Base-by-base conservation (phyloP, 92 coral and sea anemone genomes). In the Umimayanthus chanpuru region DNA sequence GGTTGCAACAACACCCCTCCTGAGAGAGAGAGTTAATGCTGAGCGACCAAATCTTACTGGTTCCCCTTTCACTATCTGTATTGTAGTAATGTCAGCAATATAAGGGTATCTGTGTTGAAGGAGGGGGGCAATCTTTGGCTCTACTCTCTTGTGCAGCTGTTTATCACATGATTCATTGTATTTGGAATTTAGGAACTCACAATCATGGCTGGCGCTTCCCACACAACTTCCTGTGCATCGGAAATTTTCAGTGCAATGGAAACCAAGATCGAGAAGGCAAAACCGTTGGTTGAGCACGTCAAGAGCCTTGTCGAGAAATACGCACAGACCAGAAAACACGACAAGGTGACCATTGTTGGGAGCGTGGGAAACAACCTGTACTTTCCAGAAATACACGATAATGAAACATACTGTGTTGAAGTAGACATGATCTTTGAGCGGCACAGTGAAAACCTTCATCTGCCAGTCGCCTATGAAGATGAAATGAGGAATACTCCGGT, bases 371-470 rank as follows among this genome's bases (percentile, higher is more conserved):
- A 88, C 91, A 44, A 81, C 30, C 66, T 88, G 73, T 88, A 81
- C 81, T 71, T 88, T 36, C 87, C 91, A 83, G 91, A 88, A 73
- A 64, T 88, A 81, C 91, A 80, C 50, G 81, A 81, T 38, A 85
- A 88, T 75, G 82, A 85, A 55, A 75, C 75, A 16, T 88, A 88
- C 82, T 85, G 91, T 82, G 91, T 88, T 72, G 91, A 88, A 80
- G 83, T 88, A 29, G 91, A 88, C 82, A 81, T 88, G 91, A 85
- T 88, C 39, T 88, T 88, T 81, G 91, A 88, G 53, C 91, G 83
- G 75, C 80, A 73, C 83, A 70, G 86, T 65, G 64, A 83, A 64
- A 88, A 77, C 29, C 74, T 88, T 49, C 41, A 56, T 55, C 83
- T 88, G 58, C 91, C 91, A 30, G 68, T 83, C 30, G 50, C 61